phyloP scores from a whole-genome alignment of 2,113 vertebrate species.

The Ceyx cyanopectus region DNA sequence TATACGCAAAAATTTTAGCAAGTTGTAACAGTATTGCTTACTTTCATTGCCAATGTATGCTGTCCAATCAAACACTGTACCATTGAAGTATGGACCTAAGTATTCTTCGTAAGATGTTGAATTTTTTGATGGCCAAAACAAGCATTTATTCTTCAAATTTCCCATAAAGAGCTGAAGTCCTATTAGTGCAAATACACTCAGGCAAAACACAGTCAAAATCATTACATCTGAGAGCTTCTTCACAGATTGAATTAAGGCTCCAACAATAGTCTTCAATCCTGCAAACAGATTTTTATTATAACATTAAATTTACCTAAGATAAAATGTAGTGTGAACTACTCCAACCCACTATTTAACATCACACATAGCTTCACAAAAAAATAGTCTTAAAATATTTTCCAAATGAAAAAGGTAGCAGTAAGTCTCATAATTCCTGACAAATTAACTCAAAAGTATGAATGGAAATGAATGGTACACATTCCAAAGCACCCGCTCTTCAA shows the following conservation, averaged over 20 bases:
- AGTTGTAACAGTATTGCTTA: constrained; percentile 49
- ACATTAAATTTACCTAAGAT: background rate
- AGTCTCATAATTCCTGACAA: background rate
- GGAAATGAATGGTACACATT: background rate
- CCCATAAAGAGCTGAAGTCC: constrained; percentile 97
- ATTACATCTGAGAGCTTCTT: constrained; percentile 97
- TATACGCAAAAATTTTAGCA: background rate
- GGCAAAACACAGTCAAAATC: constrained; percentile 96
- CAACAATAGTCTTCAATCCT: constrained; percentile 97
- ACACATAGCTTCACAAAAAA: constrained; percentile 50
- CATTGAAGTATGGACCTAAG: constrained; percentile 11
- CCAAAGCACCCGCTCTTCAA: background rate
- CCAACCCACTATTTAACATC: background rate
- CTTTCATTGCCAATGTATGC: constrained; percentile 46
- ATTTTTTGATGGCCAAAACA: constrained; percentile 57
- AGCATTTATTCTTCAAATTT: constrained; percentile 88
- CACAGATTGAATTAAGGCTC: constrained; percentile 95
- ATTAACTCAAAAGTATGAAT: constrained; percentile 3
- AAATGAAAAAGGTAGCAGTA: background rate
- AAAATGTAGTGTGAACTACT: background rate
- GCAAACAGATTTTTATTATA: constrained; percentile 8
- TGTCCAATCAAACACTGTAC: constrained; percentile 49
- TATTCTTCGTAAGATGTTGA: constrained; percentile 27
- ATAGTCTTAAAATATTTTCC: background rate
- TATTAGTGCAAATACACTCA: constrained; percentile 97